Evolutionary conservation across 2,888 invertebrate genomes (phyloP), one percentile per base, ranked within the genome.

Genomic region (Caenorhabditis sp.): DNA sequence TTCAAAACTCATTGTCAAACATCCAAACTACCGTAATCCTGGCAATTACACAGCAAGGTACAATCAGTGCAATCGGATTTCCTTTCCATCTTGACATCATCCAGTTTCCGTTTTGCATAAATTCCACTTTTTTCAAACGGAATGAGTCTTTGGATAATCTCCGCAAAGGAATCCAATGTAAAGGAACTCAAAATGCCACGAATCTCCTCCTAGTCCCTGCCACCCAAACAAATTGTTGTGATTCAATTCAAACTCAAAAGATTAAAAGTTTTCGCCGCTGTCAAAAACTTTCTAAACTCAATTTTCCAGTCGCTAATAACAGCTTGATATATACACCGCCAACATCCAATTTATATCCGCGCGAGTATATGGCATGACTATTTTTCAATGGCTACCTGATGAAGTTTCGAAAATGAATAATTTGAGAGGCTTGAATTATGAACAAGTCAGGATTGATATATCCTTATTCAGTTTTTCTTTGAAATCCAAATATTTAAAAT

Each of bases 271-370:
- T 47, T 47, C 47, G 47, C 2, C 2, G 11, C 13, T 15, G 40
- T 6, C 32, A 32, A 32, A 32, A 32, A 32, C 18, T 47, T 18
- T 2, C 47, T 2, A 47, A 47, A 47, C 9, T n/a, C 47, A 47
- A 47, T 47, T 47, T 47, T n/a, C 9, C 47, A 47, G 47, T 28
- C 55, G 55, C 26, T 28, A 55, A 55, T 28, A 55, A 55, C 28
- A 55, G 28, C 28, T 55, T 55, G 55, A 28, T 55, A 55, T n/a
- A n/a, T 55, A 55, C 55, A 26, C 55, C 28, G n/a, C 28, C 51
- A 11, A 5, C 28, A 18, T 15, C 26, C 28, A 28, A 47, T 9
- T 15, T 26, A 22, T 28, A 20, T 55, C 2, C 55, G 47, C 18
- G n/a, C 4, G 47, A 18, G 18, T 20, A 47, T 9, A 20, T 47